Evolutionary conservation across 2,888 invertebrate species (phyloP), one percentile per base, ranked within the genome.

Genomic region (Tachina lurida): DNA sequence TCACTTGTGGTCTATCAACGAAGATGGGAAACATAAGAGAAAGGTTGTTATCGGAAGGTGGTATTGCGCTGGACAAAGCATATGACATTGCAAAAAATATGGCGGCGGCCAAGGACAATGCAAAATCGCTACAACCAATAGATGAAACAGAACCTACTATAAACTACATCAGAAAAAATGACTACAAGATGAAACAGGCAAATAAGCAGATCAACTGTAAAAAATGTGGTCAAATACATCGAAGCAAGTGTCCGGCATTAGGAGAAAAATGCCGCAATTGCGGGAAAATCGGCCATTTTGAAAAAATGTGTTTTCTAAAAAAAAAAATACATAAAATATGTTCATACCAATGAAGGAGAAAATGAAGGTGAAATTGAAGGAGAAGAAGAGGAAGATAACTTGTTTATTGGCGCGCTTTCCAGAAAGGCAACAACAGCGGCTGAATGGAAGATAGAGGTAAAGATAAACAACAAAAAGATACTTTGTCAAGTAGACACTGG

Each of bases 401-500:
- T 49, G 4, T 67, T 67, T 49, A 49, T 68, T 52, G 52, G 41
- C n/a, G 17, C 68, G 7, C 9, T 49, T 49, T 31, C 65, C 2
- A 49, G 19, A 65, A 22, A 1, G 3, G 12, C 65, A n/a, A 19
- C 4, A 22, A 31, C 65, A 63, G 3, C 63, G 22, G 12, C 22
- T 10, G 47, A 47, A 31, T 67, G 31, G 31, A 49, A 49, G 5
- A 10, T n/a, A 49, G 67, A 67, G 47, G 67, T 67, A 10, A 31
- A 3, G 22, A 10, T 39, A 49, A 31, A 39, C 10, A 67, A 41
- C 39, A 49, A n/a, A 1, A 49, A 67, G 31, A 15, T 49, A 3
- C 10, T 31, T n/a, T 67, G 67, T 49, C 67, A 67, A 5, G n/a
- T 49, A n/a, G 67, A 67, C 10, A 67, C 49, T 10, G 49, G 67